Evolutionary conservation across 2,888 invertebrate species (phyloP).

Genomic region (Zaprionus obscuricornis): DNA sequence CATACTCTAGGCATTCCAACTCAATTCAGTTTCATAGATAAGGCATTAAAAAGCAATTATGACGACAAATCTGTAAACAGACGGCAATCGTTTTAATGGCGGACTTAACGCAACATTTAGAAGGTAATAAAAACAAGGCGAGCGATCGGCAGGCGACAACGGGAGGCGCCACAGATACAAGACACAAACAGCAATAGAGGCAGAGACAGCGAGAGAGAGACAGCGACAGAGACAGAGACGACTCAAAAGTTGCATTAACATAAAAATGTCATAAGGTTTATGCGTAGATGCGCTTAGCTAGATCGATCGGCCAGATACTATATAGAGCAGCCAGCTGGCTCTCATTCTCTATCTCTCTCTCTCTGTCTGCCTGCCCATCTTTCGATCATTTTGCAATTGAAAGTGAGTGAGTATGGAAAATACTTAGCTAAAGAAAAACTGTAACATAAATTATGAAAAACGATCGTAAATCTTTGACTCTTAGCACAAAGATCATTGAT

Average conservation of each 20-base stretch:
- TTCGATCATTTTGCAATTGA: conserved; percentile 60
- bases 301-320: conserved; percentile 61
- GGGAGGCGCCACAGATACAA: conserved; percentile 3
- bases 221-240: conserved; percentile 8
- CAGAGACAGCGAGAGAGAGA: too few relatives aligned
- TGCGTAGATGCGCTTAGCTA: conserved; percentile 62
- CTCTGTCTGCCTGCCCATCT: too few relatives aligned
- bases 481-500: conserved; percentile 39
- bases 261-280: conserved; percentile 80
- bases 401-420: conserved; percentile 8
- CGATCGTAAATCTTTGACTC: conserved; percentile 57
- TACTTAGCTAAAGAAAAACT: conserved; percentile 8
- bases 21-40: conserved; percentile 60
- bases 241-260: conserved; percentile 72
- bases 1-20: too few relatives aligned
- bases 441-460: conserved; percentile 57
- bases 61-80: conserved; percentile 81
- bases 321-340: conserved; percentile 35
- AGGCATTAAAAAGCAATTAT: conserved; percentile 81
- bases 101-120: conserved; percentile 79
- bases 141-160: conserved; percentile 35
- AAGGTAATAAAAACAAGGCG: conserved; percentile 72
- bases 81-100: conserved; percentile 76
- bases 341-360: neutral
- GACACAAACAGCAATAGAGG: too few relatives aligned